Conservation (phyloP, 2,797 vertebrate species). For the Cuculus canorus region DNA sequence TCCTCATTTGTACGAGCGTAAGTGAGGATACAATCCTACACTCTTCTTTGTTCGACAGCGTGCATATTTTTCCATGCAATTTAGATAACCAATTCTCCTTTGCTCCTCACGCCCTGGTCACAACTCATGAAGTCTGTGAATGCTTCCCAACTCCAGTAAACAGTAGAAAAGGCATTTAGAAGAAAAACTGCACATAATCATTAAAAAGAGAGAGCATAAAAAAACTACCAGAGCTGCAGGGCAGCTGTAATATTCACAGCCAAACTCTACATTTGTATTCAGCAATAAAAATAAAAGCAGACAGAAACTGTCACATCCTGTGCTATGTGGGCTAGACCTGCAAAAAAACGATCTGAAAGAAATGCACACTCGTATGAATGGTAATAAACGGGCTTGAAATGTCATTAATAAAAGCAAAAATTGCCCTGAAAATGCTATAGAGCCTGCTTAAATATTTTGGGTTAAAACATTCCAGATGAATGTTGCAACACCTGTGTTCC, state of each 20-base stretch:
- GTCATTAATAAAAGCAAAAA: conserved; percentile 43
- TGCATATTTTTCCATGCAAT: conserved; percentile 43
- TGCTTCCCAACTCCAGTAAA: conserved; percentile 26
- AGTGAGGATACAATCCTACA: background rate
- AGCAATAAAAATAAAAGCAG: conserved; percentile 60
- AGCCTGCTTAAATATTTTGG: background rate
- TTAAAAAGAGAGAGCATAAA: conserved; percentile 44
- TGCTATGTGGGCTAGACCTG: conserved; percentile 31
- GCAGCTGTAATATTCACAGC: background rate
- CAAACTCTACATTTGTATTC: conserved; percentile 40
- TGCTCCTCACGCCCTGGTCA: background rate
- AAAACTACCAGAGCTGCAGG: conserved; percentile 6
- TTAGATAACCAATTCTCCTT: conserved; percentile 43
- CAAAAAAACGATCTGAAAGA: conserved; percentile 56
- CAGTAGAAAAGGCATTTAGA: conserved; percentile 12
- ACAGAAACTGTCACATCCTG: conserved; percentile 56
- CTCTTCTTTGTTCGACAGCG: conserved; percentile 5
- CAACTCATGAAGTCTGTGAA: conserved; percentile 38
- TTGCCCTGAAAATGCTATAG: background rate
- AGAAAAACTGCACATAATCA: conserved; percentile 27
- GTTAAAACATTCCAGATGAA: background rate
- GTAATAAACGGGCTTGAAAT: conserved; percentile 43
- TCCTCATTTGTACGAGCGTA: background rate
- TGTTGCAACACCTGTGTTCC: background rate
- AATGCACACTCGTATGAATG: background rate